Conservation (phyloP, 37 sponge, comb jelly and placozoan species). For the Geodia barretti region DNA sequence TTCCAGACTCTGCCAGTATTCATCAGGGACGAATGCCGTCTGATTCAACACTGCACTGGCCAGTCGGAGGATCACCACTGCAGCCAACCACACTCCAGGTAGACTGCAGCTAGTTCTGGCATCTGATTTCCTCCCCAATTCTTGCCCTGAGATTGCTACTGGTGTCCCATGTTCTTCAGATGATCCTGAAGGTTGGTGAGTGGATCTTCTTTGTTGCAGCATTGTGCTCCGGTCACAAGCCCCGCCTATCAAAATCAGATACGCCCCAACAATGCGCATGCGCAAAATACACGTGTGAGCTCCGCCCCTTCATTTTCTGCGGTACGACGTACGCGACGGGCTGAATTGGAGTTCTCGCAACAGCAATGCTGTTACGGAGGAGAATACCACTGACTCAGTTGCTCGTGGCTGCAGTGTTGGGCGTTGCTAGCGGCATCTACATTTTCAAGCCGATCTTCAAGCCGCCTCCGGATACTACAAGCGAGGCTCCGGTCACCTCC, state of each 20-base stretch:
- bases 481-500: too few relatives aligned
- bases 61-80: slow-evolving; percentile 39
- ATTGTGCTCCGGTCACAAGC: background rate
- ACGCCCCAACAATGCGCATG: too few relatives aligned
- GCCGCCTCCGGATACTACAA: too few relatives aligned
- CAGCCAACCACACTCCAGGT: too few relatives aligned
- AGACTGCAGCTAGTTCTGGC: too few relatives aligned
- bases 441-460: slow-evolving; percentile 57
- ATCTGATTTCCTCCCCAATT: background rate
- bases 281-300: too few relatives aligned
- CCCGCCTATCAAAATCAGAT: background rate
- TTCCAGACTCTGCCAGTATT: slow-evolving; percentile 89
- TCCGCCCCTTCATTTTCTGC: too few relatives aligned
- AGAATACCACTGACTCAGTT: slow-evolving; percentile 7
- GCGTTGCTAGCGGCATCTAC: slow-evolving; percentile 53
- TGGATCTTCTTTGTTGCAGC: background rate
- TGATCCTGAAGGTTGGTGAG: too few relatives aligned
- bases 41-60: slow-evolving; percentile 60
- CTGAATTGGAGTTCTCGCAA: too few relatives aligned
- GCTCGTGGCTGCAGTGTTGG: slow-evolving; percentile 27
- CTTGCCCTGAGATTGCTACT: background rate
- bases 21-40: slow-evolving; percentile 88
- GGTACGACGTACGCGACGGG: too few relatives aligned
- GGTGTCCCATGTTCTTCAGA: background rate
- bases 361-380: too few relatives aligned